Evolutionary conservation across 1,140 invertebrate genomes (phyloP).

Genomic region (Zaprionus ghesquierei): DNA sequence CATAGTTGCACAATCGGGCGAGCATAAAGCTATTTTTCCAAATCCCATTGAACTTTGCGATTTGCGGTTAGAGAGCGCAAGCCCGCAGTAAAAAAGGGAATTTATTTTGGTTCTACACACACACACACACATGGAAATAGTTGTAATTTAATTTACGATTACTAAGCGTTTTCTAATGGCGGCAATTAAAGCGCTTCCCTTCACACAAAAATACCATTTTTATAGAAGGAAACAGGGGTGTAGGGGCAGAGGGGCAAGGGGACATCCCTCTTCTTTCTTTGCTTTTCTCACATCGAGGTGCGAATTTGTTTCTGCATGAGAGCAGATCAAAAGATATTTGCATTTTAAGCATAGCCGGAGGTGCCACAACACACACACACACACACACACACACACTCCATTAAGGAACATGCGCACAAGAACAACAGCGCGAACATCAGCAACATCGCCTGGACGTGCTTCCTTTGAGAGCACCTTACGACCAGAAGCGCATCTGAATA

Average conservation of each 20-base stretch:
- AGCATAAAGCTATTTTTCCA: neutral
- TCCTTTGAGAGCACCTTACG: slow-evolving; percentile 26
- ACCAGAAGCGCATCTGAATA: slow-evolving; percentile 4
- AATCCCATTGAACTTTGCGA: neutral
- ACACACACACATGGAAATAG: neutral
- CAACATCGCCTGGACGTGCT: neutral
- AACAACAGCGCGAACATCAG: slow-evolving; percentile 3
- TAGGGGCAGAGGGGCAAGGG: neutral
- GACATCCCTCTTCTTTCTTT: neutral
- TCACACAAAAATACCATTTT: slow-evolving; percentile 6
- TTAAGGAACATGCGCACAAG: slow-evolving; percentile 3
- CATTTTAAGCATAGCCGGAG: slow-evolving; percentile 47
- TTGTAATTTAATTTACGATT: slow-evolving; percentile 6
- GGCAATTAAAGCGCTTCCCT: slow-evolving; percentile 59
- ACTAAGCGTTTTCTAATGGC: slow-evolving; percentile 73
- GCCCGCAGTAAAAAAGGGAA: neutral
- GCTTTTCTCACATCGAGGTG: slow-evolving; percentile 59
- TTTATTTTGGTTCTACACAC: neutral
- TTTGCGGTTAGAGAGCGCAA: neutral
- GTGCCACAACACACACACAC: slow-evolving; percentile 19
- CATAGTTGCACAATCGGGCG: neutral
- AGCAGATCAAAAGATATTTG: slow-evolving; percentile 76
- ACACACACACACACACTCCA: neutral
- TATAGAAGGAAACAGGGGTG: neutral
- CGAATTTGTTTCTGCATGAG: slow-evolving; percentile 60